Base-by-base conservation (phyloP, 2,797 vertebrate species). In the Acrocephalus scirpaceus region DNA sequence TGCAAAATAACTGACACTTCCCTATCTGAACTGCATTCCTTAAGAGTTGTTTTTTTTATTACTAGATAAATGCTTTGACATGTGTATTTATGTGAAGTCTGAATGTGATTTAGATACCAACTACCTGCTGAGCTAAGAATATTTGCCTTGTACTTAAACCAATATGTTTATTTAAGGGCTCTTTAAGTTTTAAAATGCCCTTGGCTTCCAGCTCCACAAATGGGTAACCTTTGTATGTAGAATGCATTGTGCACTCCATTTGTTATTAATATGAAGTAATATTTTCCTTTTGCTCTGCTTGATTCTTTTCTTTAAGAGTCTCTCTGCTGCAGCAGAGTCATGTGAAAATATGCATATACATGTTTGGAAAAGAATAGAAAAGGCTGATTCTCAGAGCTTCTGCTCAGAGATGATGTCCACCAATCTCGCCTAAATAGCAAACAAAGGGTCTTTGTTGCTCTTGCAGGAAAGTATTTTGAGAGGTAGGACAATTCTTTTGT, bases 61-160 rank as follows among this genome's bases (percentile, higher is more conserved):
- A 96, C 91, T 92, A 95, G 96, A 92, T 96, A 97, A 97, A 95
- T 97, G 86, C 94, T 96, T 91, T 97, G 86, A 96, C 95, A 92
- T 95, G 92, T 95, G 87, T 95, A 93, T 96, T 97, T 97, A 95
- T 96, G 84, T 79, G 86, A 94, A 95, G 89, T 86, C 94, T 94
- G 93, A 92, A 93, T 94, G 85, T 91, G 93, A 96, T 96, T 98
- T 97, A 96, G 96, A 95, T 88, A 96, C 92, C 93, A 97, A 86
- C 92, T 96, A 97, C 96, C 94, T 97, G 93, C 91, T 92, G 95
- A 97, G 94, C 87, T 95, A 96, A 96, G 96, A 96, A 94, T 94
- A 97, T 85, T 93, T 67, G 38, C 77, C 96, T 97, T 84, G 71
- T 94, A 81, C 92, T 97, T 97, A 95, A 95, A 95, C 89, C 94